These are phyloP conservation scores for Drosophila pseudotakahashii DNA, from an alignment of 2,888 invertebrate genomes.

Conservation along the genomic window DNA sequence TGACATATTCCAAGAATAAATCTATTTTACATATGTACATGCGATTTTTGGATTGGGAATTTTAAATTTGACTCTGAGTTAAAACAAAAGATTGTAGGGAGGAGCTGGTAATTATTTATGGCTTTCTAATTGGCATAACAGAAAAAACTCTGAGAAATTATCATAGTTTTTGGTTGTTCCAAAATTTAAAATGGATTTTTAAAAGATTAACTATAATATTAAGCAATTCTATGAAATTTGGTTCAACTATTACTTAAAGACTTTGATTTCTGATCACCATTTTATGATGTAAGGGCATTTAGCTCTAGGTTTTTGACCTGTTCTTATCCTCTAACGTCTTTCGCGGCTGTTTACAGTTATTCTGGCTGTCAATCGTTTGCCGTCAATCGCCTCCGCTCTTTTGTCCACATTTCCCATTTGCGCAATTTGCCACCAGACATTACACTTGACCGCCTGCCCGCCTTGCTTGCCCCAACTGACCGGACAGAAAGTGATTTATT, in stretches of 20 bases:
- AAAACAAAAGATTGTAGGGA: not conserved
- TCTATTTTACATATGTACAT: not conserved
- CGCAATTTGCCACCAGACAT: conserved; percentile 45
- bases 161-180: too few relatives aligned
- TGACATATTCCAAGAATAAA: conserved; percentile 26
- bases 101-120: not conserved
- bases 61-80: not conserved
- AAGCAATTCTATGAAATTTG: too few relatives aligned
- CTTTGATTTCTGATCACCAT: too few relatives aligned
- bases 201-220: too few relatives aligned
- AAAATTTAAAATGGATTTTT: too few relatives aligned
- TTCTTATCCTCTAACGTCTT: not conserved
- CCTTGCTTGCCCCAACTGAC: conserved; percentile 7
- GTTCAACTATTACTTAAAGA: too few relatives aligned
- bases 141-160: not conserved
- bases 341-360: conserved; percentile 10
- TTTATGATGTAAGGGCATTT: conserved; percentile 12
- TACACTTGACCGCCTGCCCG: conserved; percentile 53
- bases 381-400: conserved; percentile 15
- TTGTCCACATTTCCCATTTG: conserved; percentile 51
- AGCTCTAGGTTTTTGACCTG: conserved; percentile 3
- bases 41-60: not conserved
- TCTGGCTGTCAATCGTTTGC: conserved; percentile 12
- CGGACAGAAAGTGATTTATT: conserved; percentile 57
- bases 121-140: not conserved